These are phyloP conservation scores for Etheostoma cragini DNA, from an alignment of 2,113 vertebrate genomes.

Conservation along the genomic window DNA sequence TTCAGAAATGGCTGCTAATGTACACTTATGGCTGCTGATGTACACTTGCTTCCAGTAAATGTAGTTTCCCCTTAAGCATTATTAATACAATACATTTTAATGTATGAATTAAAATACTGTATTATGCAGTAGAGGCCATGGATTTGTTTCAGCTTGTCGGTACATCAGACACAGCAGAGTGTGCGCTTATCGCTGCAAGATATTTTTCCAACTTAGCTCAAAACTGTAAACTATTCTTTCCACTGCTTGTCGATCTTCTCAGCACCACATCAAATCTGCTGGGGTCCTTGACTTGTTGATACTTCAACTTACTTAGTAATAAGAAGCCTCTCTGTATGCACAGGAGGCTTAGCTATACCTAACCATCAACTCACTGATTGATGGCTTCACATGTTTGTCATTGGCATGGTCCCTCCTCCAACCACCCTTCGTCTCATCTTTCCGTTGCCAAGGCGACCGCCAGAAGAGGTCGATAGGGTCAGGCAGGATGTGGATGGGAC, in stretches of 20 bases:
- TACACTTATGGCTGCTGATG: background rate
- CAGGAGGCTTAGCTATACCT: constrained; percentile 38
- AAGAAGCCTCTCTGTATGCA: constrained; percentile 36
- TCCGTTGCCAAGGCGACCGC: constrained; percentile 78
- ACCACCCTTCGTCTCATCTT: constrained; percentile 63
- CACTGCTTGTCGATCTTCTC: background rate
- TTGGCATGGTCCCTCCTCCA: constrained; percentile 19
- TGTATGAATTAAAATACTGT: background rate
- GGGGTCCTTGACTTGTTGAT: constrained; percentile 51
- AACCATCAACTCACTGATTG: constrained; percentile 57
- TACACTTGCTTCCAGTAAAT: background rate
- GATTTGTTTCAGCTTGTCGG: constrained; percentile 14
- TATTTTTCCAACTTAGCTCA: constrained; percentile 31
- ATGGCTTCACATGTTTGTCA: constrained; percentile 46
- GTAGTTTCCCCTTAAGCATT: constrained; percentile 11
- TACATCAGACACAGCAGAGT: constrained; percentile 2
- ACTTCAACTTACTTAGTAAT: constrained; percentile 30
- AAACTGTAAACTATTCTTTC: constrained; percentile 37
- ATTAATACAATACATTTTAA: background rate
- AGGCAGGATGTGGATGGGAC: constrained; percentile 65
- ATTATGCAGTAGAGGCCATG: constrained; percentile 25
- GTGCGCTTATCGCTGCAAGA: background rate
- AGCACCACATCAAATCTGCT: constrained; percentile 12
- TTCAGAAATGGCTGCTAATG: background rate
- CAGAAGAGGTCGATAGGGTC: constrained; percentile 78